A percentile compares a stretch with the other conserved stretches of the same genome.
phyloP scores from a whole-genome alignment of 2,888 invertebrate genomes.

The Sphinx pinastri region DNA sequence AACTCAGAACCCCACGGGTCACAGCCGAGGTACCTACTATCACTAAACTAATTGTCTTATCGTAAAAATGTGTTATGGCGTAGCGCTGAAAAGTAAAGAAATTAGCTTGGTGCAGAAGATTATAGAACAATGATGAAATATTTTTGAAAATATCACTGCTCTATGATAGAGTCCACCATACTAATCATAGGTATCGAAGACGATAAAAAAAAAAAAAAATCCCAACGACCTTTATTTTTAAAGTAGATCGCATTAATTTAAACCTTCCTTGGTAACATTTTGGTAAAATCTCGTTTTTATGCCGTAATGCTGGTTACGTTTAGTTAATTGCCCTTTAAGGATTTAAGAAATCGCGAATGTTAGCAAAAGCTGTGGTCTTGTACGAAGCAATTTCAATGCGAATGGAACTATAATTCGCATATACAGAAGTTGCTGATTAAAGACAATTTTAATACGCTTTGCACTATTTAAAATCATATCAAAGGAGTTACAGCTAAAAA shows the following conservation, averaged over 20 bases:
- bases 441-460: background rate
- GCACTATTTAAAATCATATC: conserved; percentile 14
- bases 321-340: background rate
- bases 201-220: background rate
- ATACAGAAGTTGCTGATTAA: background rate
- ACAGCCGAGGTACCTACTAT: too few species aligned
- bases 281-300: background rate
- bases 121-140: too few species aligned
- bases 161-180: too few species aligned
- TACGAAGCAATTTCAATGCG: background rate
- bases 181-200: too few species aligned
- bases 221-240: background rate
- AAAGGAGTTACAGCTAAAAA: background rate
- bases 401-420: conserved; percentile 5
- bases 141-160: too few species aligned
- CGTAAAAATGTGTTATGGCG: too few species aligned
- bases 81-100: too few species aligned
- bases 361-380: too few species aligned
- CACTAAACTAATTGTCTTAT: too few species aligned
- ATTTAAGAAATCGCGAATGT: background rate
- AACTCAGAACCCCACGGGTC: too few species aligned
- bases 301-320: background rate
- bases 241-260: background rate
- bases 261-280: background rate
- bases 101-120: too few species aligned